These are phyloP conservation scores for Yponomeuta cagnagella DNA, from an alignment of 2,888 invertebrate species.

Conservation along the genomic window DNA sequence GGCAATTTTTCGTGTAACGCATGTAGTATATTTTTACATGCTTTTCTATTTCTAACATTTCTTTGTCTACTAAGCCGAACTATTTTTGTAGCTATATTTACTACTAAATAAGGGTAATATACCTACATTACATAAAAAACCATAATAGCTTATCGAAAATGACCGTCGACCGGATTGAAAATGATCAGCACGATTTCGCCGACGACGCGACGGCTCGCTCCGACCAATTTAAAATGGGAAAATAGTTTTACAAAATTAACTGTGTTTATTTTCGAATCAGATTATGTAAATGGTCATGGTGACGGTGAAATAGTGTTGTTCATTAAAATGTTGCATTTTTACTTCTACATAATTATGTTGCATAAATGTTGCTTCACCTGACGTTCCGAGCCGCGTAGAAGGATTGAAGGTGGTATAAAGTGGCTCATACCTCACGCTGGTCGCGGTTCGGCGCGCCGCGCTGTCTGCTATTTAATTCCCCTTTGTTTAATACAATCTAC, in stretches of 20 bases:
- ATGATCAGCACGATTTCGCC: constrained; percentile 20
- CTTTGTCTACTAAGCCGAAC: constrained; percentile 46
- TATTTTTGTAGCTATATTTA: constrained; percentile 66
- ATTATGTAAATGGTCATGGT: constrained; percentile 46
- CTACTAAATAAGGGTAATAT: constrained; percentile 20
- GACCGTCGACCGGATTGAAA: constrained; percentile 35
- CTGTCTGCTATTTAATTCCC: constrained; percentile 57
- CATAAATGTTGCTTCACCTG: constrained; percentile 1
- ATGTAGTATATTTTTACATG: too few relatives aligned
- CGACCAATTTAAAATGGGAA: constrained; percentile 25
- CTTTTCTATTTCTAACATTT: too few relatives aligned
- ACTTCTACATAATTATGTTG: neutral
- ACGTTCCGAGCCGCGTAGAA: constrained; percentile 28
- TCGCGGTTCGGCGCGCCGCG: constrained; percentile 46
- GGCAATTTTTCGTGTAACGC: constrained; percentile 22
- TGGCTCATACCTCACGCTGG: constrained; percentile 40
- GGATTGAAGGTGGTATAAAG: constrained; percentile 38
- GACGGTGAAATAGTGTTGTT: constrained; percentile 40
- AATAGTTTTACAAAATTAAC: constrained; percentile 53
- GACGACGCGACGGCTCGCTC: neutral
- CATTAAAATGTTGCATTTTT: neutral
- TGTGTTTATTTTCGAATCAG: constrained; percentile 49
- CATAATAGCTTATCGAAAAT: constrained; percentile 52
- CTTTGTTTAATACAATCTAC: constrained; percentile 60
- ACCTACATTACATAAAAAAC: constrained; percentile 30